A percentile compares a stretch with the other conserved stretches of the same genome.
These are phyloP conservation scores for Manis javanica DNA, from an alignment of 2,797 vertebrate species.

Conservation along the genomic window DNA sequence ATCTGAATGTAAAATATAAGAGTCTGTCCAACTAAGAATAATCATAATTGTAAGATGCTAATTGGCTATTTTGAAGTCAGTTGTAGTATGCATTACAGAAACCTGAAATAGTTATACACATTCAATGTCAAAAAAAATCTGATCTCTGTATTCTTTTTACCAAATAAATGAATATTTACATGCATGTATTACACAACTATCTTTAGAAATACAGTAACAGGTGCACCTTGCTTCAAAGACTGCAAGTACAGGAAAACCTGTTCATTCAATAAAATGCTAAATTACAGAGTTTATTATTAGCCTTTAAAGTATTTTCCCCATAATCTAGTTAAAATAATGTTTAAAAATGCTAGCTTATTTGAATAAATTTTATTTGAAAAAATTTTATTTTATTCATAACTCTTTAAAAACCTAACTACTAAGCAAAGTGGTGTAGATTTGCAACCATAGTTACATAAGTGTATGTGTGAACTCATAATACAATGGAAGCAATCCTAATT, in stretches of 20 bases:
- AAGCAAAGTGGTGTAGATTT: not conserved
- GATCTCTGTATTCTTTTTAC: not conserved
- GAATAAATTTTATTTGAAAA: constrained; percentile 15
- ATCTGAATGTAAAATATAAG: not conserved
- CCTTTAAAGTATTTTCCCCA: not conserved
- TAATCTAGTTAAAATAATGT: not conserved
- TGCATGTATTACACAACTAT: not conserved
- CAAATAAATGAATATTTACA: constrained; percentile 20
- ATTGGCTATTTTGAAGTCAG: constrained; percentile 2
- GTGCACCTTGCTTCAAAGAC: not conserved
- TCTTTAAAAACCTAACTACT: not conserved
- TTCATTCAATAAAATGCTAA: constrained; percentile 39
- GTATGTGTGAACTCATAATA: not conserved
- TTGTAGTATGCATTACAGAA: not conserved
- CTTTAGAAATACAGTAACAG: not conserved
- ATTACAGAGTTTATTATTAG: not conserved
- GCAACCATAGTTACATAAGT: not conserved
- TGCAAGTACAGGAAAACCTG: not conserved
- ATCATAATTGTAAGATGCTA: not conserved
- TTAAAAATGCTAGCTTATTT: constrained; percentile 20
- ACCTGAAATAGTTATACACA: not conserved
- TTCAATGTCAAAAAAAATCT: not conserved
- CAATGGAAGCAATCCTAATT: not conserved
- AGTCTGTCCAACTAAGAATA: not conserved
- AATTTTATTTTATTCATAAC: not conserved